Evolutionary conservation across 53 echinoderm and acorn worm species (phyloP), one percentile per base, ranked within the genome.

Genomic region (Arbacia lixula): DNA sequence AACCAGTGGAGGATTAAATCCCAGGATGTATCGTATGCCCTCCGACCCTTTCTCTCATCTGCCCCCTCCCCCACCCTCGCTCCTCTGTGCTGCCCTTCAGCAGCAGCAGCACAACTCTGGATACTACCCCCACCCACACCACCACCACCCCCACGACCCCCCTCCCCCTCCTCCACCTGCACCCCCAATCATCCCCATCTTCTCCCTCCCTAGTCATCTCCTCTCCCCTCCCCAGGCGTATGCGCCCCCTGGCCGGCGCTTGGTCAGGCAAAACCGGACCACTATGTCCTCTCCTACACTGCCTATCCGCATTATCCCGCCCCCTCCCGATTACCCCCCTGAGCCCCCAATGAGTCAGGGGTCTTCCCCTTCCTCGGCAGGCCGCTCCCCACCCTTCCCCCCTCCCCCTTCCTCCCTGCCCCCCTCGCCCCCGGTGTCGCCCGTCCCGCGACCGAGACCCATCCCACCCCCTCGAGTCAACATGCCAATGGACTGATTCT

Each of bases 31-130:
- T 27, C 39, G 78, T 14, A 60, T 78, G 60, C 78, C 78, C 10
- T 78, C 78, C 29, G 78, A 78, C 27, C 78, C 78, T 0, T 78
- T 60, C 40, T 78, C 60, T 37, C 57, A 78, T 37, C 53, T 78
- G 3, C 78, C 78, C 27, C 78, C 78, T 36, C 78, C 78, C 11
- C 78, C 78, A 2, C 78, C 78, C 26, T 78, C 78, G 26, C 78
- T 78, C 24, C 42, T 78, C 2, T 78, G 57, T 60, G 78, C 78
- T 1, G 78, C 78, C 41, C 10, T 78, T 16, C 46, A 46, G 14
- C 46, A 46, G 14, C 71, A 43, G 6, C 40, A 40, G 41, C 71
- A 11, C 25, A 29, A 39, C 52, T 53, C 78, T 0, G 60, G 58
- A 0, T 78, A 40, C 78, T 78, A 78, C 33, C 33, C 6, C 64